These are phyloP conservation scores for Conus betulinus DNA, from an alignment of 1,140 invertebrate genomes.

Conservation along the genomic window DNA sequence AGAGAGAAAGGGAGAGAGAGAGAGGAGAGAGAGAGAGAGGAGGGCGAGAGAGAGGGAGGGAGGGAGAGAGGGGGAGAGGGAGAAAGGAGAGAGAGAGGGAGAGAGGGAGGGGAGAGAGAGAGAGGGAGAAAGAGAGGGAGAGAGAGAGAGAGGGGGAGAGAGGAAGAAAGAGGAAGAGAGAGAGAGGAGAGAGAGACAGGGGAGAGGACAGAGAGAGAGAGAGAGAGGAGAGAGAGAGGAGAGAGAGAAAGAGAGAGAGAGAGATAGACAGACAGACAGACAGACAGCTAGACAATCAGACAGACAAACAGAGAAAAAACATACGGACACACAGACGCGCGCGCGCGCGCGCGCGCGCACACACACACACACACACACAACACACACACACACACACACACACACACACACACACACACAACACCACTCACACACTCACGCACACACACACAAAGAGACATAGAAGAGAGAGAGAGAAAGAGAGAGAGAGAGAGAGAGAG, in stretches of 20 bases:
- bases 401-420: no score
- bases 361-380: no score
- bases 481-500: neutral
- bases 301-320: neutral
- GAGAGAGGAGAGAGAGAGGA: neutral
- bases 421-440: no score
- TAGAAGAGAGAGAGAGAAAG: neutral
- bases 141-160: neutral
- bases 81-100: no score
- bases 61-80: no score
- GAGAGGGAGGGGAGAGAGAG: no score
- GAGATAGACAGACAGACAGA: neutral
- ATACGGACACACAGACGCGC: no score
- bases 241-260: neutral
- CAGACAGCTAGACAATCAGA: neutral
- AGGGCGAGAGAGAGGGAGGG: no score
- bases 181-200: neutral
- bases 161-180: neutral
- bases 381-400: no score
- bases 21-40: neutral
- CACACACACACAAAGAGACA: no score
- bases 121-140: no score
- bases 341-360: no score
- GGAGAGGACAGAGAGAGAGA: neutral
- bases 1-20: neutral